A percentile compares a stretch with the other conserved stretches of the same genome.
Conservation (phyloP, 1,140 invertebrate species). For the Drosophila ficusphila region DNA sequence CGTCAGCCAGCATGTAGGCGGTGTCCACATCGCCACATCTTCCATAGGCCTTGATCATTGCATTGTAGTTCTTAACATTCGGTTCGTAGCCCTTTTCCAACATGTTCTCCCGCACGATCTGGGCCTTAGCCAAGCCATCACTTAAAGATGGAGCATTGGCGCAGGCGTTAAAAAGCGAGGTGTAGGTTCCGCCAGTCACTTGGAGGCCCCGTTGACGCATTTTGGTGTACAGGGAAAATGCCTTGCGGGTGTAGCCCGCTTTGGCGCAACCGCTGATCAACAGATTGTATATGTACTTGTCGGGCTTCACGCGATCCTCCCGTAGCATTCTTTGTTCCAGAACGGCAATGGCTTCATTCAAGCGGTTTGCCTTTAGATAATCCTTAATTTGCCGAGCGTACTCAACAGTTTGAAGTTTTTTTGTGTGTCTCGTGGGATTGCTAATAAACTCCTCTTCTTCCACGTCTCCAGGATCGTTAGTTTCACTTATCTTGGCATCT, state of each 20-base stretch:
- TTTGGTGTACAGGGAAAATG: conserved; percentile 91
- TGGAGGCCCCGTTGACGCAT: conserved; percentile 91
- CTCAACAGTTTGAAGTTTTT: conserved; percentile 86
- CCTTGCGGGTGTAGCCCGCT: conserved; percentile 92
- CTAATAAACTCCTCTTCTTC: conserved; percentile 86
- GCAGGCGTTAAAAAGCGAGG: conserved; percentile 94
- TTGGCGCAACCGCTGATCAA: conserved; percentile 91
- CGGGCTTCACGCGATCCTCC: conserved; percentile 91
- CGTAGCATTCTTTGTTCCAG: conserved; percentile 90
- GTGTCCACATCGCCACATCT: conserved; percentile 90
- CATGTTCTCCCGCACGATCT: conserved; percentile 88
- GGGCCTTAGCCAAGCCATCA: conserved; percentile 88
- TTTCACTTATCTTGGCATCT: conserved; percentile 7
- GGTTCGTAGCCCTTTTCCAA: conserved; percentile 88
- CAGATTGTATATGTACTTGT: conserved; percentile 91
- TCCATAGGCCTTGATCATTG: conserved; percentile 96
- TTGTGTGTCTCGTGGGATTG: conserved; percentile 82
- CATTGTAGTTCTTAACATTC: conserved; percentile 92
- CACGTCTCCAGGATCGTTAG: conserved; percentile 83
- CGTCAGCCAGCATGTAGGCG: conserved; percentile 92
- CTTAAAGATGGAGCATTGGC: conserved; percentile 89
- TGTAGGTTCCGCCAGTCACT: conserved; percentile 90
- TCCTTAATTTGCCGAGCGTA: conserved; percentile 89
- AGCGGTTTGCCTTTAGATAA: conserved; percentile 86
- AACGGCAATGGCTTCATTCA: conserved; percentile 90